Conservation (phyloP, 2,888 invertebrate species). For the Eupithecia exiguata region DNA sequence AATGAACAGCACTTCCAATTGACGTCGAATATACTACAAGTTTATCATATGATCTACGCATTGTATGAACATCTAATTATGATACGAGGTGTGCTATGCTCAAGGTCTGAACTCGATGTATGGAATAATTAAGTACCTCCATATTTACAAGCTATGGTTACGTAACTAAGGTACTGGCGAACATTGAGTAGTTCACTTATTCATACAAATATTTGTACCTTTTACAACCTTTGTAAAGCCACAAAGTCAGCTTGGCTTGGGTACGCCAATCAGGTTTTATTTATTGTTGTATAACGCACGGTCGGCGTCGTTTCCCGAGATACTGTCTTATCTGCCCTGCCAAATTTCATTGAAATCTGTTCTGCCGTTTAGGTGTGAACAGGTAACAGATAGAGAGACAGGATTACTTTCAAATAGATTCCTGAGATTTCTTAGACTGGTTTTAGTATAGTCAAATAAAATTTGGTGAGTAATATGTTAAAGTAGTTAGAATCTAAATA, state of each 20-base stretch:
- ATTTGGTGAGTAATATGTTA: no score
- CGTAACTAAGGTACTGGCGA: constrained; percentile 33
- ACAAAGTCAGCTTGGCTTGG: neutral
- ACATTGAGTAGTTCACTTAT: constrained; percentile 11
- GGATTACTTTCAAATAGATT: no score
- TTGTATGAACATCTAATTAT: constrained; percentile 41
- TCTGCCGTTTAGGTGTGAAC: neutral
- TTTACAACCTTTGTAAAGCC: constrained; percentile 3
- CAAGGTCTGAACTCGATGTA: constrained; percentile 46
- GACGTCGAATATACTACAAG: constrained; percentile 13
- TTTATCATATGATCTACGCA: constrained; percentile 42
- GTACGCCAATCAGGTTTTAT: constrained; percentile 22
- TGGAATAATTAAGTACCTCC: constrained; percentile 45
- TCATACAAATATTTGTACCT: constrained; percentile 18
- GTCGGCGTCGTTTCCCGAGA: no score
- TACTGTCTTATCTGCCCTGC: neutral
- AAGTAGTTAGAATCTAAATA: no score
- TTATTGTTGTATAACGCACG: constrained; percentile 15
- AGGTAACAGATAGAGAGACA: no score
- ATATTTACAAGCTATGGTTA: constrained; percentile 41
- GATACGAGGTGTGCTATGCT: constrained; percentile 38
- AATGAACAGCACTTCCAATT: neutral
- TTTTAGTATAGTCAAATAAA: no score
- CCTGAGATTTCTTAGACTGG: no score
- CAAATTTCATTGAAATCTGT: neutral